These are phyloP conservation scores for Drosophila mojavensis DNA, from an alignment of 1,140 invertebrate genomes.

Conservation along the genomic window DNA sequence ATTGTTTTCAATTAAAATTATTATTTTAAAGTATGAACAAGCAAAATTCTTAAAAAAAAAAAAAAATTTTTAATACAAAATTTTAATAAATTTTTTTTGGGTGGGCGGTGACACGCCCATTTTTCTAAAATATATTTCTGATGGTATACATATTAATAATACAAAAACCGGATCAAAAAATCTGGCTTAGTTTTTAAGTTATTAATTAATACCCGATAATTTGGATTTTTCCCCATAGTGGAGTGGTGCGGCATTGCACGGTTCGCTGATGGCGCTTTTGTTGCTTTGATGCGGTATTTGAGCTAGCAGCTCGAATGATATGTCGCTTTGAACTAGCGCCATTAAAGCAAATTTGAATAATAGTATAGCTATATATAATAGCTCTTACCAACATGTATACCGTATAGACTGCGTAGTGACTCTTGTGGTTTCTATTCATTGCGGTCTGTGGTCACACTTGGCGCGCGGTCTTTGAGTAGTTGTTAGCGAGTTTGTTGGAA, in stretches of 20 bases:
- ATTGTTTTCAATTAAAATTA: too few species aligned
- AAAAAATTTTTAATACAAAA: too few species aligned
- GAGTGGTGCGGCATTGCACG: constrained; percentile 32
- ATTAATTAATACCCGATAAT: too few species aligned
- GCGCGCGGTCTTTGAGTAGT: background rate
- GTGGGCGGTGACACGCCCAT: too few species aligned
- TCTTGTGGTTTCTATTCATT: constrained; percentile 15
- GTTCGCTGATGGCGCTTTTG: constrained; percentile 25
- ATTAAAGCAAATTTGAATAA: constrained; percentile 37
- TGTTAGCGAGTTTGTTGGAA: background rate
- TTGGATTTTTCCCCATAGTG: too few species aligned
- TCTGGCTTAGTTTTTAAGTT: too few species aligned
- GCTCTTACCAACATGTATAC: constrained; percentile 9
- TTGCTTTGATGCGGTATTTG: constrained; percentile 38
- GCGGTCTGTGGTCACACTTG: background rate
- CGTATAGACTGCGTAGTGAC: background rate
- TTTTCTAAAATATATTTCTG: too few species aligned
- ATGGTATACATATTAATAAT: too few species aligned
- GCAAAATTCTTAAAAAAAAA: too few species aligned
- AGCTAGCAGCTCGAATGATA: constrained; percentile 10
- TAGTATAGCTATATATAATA: constrained; percentile 22
- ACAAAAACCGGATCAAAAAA: too few species aligned
- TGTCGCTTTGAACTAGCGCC: background rate
- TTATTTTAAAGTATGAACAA: too few species aligned
- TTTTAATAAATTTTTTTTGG: too few species aligned